Conservation (phyloP, 2,888 invertebrate species). For the Nomada goodeniana region DNA sequence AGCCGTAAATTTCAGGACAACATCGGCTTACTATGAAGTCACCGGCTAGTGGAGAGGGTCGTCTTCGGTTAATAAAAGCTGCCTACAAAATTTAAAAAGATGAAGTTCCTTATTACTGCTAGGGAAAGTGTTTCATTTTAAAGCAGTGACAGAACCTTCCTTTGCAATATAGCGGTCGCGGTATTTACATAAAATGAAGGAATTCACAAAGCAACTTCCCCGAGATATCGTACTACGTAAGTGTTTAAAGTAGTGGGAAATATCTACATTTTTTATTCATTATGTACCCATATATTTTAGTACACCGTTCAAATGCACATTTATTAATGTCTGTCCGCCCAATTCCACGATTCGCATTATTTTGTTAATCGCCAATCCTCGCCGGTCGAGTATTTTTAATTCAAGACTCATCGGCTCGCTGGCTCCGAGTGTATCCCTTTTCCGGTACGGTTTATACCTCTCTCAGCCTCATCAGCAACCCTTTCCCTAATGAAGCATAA, state of each 20-base stretch:
- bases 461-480: slow-evolving; percentile 46
- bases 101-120: slow-evolving; percentile 1
- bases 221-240: background rate
- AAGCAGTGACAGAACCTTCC: background rate
- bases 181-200: slow-evolving; percentile 25
- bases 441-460: slow-evolving; percentile 54
- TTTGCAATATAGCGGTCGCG: slow-evolving; percentile 6
- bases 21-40: slow-evolving; percentile 21
- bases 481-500: slow-evolving; percentile 58
- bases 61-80: slow-evolving; percentile 19
- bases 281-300: background rate
- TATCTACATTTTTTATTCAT: background rate
- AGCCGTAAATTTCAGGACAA: slow-evolving; percentile 55
- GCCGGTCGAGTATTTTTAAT: slow-evolving; percentile 41
- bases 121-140: too few species aligned
- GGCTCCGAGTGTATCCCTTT: slow-evolving; percentile 36
- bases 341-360: background rate
- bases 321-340: background rate
- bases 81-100: slow-evolving; percentile 20
- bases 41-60: slow-evolving; percentile 4
- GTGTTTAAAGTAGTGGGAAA: background rate
- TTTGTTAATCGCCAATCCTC: slow-evolving; percentile 11
- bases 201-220: background rate
- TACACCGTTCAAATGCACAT: background rate
- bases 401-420: slow-evolving; percentile 26